A percentile compares a stretch with the other conserved stretches of the same genome.
These are phyloP conservation scores for Lepisosteus osseus DNA, from an alignment of 2,113 vertebrate species.

Conservation along the genomic window DNA sequence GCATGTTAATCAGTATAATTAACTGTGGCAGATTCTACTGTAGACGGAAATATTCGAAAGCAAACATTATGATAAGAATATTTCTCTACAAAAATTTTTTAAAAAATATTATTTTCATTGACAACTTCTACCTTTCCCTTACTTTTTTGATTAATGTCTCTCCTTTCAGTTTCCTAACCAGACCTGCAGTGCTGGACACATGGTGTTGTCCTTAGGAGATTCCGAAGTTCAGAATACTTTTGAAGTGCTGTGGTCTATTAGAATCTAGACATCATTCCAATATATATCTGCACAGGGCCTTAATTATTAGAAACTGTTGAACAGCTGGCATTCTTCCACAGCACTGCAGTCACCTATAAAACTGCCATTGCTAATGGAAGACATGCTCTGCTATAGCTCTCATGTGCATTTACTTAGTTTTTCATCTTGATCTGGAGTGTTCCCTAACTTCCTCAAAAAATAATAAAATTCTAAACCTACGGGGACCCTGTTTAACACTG, in stretches of 20 bases:
- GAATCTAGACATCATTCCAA: conserved; percentile 25
- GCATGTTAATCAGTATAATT: no score
- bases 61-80: background rate
- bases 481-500: background rate
- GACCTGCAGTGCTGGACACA: conserved; percentile 19
- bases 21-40: no score
- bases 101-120: background rate
- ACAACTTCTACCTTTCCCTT: background rate
- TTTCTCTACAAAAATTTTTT: background rate
- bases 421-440: conserved; percentile 4
- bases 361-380: background rate
- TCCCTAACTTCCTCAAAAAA: background rate
- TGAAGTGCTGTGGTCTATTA: conserved; percentile 37
- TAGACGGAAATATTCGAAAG: no score
- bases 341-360: conserved; percentile 14
- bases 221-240: conserved; percentile 20
- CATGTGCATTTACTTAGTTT: conserved; percentile 3
- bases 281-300: conserved; percentile 21
- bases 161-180: conserved; percentile 26
- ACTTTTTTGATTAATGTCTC: conserved; percentile 23
- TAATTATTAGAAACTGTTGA: conserved; percentile 15
- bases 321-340: background rate
- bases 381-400: background rate
- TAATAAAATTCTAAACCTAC: background rate
- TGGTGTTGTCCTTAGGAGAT: conserved; percentile 23